Evolutionary conservation across 2,113 vertebrate genomes (phyloP).

Genomic region (Corythornis madagascariensis): DNA sequence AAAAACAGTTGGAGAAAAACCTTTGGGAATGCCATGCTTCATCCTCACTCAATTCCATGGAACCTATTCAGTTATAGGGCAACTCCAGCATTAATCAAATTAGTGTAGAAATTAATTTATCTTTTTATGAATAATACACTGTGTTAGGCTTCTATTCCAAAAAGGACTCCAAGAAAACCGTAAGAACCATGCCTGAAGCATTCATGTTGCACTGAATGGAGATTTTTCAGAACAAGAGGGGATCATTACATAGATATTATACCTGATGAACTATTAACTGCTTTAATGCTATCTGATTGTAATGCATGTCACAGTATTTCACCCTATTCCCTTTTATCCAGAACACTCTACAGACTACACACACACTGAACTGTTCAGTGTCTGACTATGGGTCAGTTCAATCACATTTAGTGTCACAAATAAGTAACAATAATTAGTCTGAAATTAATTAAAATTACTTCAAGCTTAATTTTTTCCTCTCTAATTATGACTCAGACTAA

Average conservation of each 20-base stretch:
- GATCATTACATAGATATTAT: background rate
- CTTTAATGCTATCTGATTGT: background rate
- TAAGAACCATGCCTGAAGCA: background rate
- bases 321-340: background rate
- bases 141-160: background rate
- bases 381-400: background rate
- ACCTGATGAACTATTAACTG: background rate
- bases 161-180: background rate
- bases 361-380: background rate
- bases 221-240: background rate
- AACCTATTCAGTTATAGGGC: background rate
- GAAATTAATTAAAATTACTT: background rate
- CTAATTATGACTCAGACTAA: background rate
- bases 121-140: background rate
- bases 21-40: background rate
- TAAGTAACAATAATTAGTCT: background rate
- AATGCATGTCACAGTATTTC: background rate
- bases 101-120: background rate
- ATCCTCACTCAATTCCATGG: background rate
- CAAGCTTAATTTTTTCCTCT: background rate
- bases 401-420: background rate
- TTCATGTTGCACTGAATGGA: background rate
- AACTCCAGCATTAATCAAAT: conserved; percentile 28
- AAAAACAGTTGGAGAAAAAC: conserved; percentile 22
- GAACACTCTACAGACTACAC: background rate